phyloP scores from a whole-genome alignment of 2,888 invertebrate species.

The Fragum fragum region DNA sequence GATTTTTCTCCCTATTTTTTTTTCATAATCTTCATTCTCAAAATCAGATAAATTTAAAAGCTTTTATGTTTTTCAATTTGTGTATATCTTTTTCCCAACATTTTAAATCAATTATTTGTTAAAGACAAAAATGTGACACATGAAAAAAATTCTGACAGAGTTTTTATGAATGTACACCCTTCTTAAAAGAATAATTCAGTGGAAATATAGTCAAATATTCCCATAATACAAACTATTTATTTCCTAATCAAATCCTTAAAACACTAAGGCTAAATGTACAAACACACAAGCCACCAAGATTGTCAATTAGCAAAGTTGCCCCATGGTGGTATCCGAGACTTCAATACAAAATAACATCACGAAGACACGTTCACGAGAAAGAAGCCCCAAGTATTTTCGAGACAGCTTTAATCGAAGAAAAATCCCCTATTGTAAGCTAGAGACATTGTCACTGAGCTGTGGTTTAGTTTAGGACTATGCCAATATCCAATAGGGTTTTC shows the following conservation, averaged over 20 bases:
- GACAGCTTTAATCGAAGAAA: conserved; percentile 21
- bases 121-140: too few relatives aligned
- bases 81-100: too few relatives aligned
- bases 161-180: too few relatives aligned
- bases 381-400: conserved; percentile 3
- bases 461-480: not conserved
- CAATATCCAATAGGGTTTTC: conserved; percentile 26
- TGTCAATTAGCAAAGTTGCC: conserved; percentile 15
- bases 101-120: too few relatives aligned
- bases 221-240: too few relatives aligned
- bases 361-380: not conserved
- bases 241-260: too few relatives aligned
- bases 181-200: not conserved
- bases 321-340: not conserved
- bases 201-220: too few relatives aligned
- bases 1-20: too few relatives aligned
- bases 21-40: too few relatives aligned
- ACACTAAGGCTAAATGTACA: not conserved
- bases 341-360: conserved; percentile 10
- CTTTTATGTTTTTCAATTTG: too few relatives aligned
- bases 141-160: too few relatives aligned
- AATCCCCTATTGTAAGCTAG: not conserved
- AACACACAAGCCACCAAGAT: not conserved
- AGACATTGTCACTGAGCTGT: conserved; percentile 2
- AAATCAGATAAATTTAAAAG: too few relatives aligned